Evolutionary conservation across 2,113 vertebrate species (phyloP), one percentile per base, ranked within the genome.

Genomic region (Gallinago paraguaiae): DNA sequence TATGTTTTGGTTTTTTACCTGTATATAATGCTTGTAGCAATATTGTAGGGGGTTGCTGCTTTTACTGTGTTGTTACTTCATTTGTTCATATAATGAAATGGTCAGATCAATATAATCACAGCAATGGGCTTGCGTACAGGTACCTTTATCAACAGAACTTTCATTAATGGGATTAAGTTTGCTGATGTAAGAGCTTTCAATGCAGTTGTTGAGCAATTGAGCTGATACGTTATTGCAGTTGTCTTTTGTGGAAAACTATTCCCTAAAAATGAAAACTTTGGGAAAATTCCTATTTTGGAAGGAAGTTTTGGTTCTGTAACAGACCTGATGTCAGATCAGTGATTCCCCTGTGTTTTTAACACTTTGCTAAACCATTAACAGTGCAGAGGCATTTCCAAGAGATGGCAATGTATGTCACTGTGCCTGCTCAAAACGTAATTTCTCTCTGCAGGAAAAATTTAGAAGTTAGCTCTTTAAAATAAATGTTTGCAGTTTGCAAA

Each of bases 201-300:
- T 63, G 27, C 4, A 53, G 41, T 46, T 95, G 24, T 27, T 89
- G n/a, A 64, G 37, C 28, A 70, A 7, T 5, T 54, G 35, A 69
- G n/a, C 18, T 17, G 5, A 35, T 68, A 17, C 0, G 0, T 27
- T 28, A 54, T 37, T 71, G 28, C 19, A 46, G 28, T 64, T 0
- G 2, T 78, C 22, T 78, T 67, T 60, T 43, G 6, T 35, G 28
- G 13, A 33, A 54, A 91, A 65, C 4, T 89, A 10, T 86, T 70
- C 24, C 50, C 10, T 46, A 75, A 43, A 70, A 86, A 45, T 70
- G 9, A 74, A 63, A 75, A 41, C 1, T 83, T 84, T 39, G 17
- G 24, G 31, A 63, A 83, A 74, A 65, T 41, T 77, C 56, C 30
- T 75, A 11, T 3, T 74, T 81, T 59, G 14, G n/a, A 27, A 89